Conservation (phyloP, 2,113 vertebrate genomes). For the Platichthys stellatus region DNA sequence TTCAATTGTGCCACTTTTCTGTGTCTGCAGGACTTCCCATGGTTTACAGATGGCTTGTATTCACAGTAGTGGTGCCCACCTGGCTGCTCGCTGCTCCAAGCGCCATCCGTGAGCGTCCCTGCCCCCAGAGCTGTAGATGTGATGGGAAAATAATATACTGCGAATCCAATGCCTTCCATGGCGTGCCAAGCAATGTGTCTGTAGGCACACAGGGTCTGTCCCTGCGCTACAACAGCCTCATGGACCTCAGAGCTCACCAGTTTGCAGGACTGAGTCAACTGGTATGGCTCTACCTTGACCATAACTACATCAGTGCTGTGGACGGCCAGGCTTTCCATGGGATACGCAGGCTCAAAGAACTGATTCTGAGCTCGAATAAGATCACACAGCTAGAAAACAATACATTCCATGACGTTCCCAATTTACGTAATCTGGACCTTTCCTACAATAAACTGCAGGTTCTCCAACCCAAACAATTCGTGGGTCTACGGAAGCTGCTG, state of each 20-base stretch:
- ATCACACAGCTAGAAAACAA: constrained; percentile 91
- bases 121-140: constrained; percentile 94
- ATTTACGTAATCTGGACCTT: constrained; percentile 96
- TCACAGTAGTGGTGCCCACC: constrained; percentile 79
- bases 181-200: constrained; percentile 95
- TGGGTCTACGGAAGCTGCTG: constrained; percentile 92
- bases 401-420: constrained; percentile 93
- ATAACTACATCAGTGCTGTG: constrained; percentile 93
- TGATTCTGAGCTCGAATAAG: constrained; percentile 98
- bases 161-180: constrained; percentile 94
- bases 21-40: constrained; percentile 78
- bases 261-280: constrained; percentile 95
- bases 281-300: constrained; percentile 98
- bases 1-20: constrained; percentile 50
- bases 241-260: constrained; percentile 90
- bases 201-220: constrained; percentile 94
- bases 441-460: constrained; percentile 96
- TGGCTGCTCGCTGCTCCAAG: constrained; percentile 84
- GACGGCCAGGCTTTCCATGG: constrained; percentile 94
- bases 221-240: constrained; percentile 96
- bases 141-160: constrained; percentile 99
- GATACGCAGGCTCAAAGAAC: constrained; percentile 93
- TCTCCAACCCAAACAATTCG: constrained; percentile 90
- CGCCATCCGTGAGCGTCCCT: constrained; percentile 89
- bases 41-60: constrained; percentile 85